A percentile compares a stretch with the other conserved stretches of the same genome.
Conservation (phyloP, 92 coral and sea anemone genomes). For the Phenganax subtilis region DNA sequence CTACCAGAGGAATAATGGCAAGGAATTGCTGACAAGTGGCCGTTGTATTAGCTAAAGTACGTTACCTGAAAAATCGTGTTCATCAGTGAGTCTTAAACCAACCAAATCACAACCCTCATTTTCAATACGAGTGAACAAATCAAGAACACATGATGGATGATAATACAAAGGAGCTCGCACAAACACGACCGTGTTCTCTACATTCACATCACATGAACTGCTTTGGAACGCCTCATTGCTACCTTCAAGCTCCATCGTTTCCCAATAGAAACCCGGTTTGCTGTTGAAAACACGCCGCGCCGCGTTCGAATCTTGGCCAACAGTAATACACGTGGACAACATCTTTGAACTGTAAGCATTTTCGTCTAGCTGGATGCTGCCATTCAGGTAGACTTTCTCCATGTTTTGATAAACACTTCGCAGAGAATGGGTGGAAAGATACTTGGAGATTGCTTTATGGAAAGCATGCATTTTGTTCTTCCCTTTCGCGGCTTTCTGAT, state of each 20-base stretch:
- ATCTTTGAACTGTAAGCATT: constrained; percentile 38
- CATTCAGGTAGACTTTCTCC: constrained; percentile 42
- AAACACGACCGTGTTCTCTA: constrained; percentile 68
- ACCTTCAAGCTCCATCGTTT: constrained; percentile 55
- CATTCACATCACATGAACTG: neutral
- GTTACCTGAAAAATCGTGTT: neutral
- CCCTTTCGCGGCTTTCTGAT: constrained; percentile 11
- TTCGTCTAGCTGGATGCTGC: constrained; percentile 23
- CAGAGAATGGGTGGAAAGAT: constrained; percentile 78
- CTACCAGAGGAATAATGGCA: too few species aligned
- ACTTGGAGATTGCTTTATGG: constrained; percentile 68
- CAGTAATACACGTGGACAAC: constrained; percentile 58
- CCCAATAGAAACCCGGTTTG: constrained; percentile 86
- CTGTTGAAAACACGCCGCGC: constrained; percentile 76
- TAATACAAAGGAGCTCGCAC: constrained; percentile 61
- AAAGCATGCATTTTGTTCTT: constrained; percentile 47
- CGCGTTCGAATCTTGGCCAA: constrained; percentile 79
- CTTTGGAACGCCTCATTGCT: neutral
- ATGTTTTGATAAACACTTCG: constrained; percentile 59
- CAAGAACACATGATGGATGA: constrained; percentile 75
- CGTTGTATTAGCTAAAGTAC: neutral
- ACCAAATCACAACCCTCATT: constrained; percentile 69
- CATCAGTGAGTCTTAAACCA: constrained; percentile 65
- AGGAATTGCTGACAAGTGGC: too few species aligned
- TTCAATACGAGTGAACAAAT: constrained; percentile 73